These are phyloP conservation scores for Trachymyrmex septentrionalis DNA, from an alignment of 1,140 invertebrate genomes.

Conservation along the genomic window DNA sequence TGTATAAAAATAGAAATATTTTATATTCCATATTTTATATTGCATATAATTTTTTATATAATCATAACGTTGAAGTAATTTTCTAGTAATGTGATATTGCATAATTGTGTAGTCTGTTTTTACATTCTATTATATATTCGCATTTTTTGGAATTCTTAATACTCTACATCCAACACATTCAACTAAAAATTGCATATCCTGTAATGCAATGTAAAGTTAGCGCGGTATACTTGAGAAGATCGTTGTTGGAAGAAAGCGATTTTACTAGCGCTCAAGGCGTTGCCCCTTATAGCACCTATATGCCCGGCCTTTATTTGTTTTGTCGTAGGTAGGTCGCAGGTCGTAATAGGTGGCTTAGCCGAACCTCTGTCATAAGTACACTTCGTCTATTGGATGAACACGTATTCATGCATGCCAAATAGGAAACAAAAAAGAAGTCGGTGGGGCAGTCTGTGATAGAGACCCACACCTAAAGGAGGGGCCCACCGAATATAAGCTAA, in stretches of 20 bases:
- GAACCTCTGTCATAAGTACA: slow-evolving; percentile 30
- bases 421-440: slow-evolving; percentile 80
- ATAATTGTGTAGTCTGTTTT: background rate
- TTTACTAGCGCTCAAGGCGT: slow-evolving; percentile 34
- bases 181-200: slow-evolving; percentile 6
- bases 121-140: background rate
- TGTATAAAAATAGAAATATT: background rate
- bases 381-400: slow-evolving; percentile 46
- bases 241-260: slow-evolving; percentile 43
- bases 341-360: slow-evolving; percentile 56
- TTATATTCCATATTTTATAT: background rate
- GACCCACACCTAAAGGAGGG: slow-evolving; percentile 76
- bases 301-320: slow-evolving; percentile 54
- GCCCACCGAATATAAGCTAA: slow-evolving; percentile 85
- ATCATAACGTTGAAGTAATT: background rate
- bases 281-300: background rate
- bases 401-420: slow-evolving; percentile 79
- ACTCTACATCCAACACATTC: background rate
- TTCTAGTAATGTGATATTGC: background rate
- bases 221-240: background rate
- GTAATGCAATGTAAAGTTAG: background rate
- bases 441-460: slow-evolving; percentile 75
- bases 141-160: background rate
- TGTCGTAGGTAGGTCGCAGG: slow-evolving; percentile 73
- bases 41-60: background rate